A percentile compares a stretch with the other conserved stretches of the same genome.
Evolutionary conservation across 2,113 vertebrate species (phyloP).

Genomic region (Bujurquina vittata): DNA sequence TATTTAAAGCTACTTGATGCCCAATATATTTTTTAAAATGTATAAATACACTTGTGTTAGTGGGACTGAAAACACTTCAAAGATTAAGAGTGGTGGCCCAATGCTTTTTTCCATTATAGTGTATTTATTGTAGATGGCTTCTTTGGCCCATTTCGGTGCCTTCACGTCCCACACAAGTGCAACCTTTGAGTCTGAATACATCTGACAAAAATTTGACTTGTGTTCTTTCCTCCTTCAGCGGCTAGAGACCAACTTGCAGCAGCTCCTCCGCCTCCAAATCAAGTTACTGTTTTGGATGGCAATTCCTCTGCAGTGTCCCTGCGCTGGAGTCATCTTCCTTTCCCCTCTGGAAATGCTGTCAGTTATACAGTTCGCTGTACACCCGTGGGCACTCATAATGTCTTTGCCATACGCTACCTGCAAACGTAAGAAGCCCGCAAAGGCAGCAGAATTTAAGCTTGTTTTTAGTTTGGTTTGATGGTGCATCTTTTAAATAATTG

Average conservation of each 20-base stretch:
- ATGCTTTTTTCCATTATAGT: background rate
- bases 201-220: background rate
- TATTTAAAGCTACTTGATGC: background rate
- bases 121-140: background rate
- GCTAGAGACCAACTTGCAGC: slow-evolving; percentile 89
- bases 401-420: slow-evolving; percentile 89
- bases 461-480: background rate
- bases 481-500: background rate
- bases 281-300: slow-evolving; percentile 85
- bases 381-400: slow-evolving; percentile 90
- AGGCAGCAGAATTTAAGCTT: background rate
- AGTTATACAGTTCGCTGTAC: slow-evolving; percentile 94
- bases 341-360: slow-evolving; percentile 84
- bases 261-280: slow-evolving; percentile 89
- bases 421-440: slow-evolving; percentile 83
- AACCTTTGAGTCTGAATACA: background rate
- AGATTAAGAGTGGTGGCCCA: no score
- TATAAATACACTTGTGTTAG: no score
- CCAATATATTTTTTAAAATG: background rate
- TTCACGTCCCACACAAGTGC: background rate
- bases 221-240: slow-evolving; percentile 74
- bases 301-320: slow-evolving; percentile 88
- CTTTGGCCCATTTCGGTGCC: background rate
- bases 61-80: no score
- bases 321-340: slow-evolving; percentile 91